Base-by-base conservation (phyloP, 2,797 vertebrate species). In the Mus caroli region DNA sequence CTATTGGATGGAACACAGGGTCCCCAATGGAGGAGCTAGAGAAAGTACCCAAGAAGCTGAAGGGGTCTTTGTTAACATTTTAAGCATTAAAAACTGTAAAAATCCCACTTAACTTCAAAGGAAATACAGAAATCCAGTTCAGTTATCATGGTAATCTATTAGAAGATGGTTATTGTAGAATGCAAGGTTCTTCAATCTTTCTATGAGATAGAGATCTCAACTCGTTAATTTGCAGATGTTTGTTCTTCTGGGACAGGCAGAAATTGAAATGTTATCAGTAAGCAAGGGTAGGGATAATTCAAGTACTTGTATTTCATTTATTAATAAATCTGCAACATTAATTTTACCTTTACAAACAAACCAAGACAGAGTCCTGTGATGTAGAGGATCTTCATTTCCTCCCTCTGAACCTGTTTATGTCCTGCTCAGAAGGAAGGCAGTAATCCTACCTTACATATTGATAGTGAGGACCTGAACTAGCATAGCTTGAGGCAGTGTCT, bases 311-410 rank as follows among this genome's bases (percentile, higher is more conserved):
- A 50, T 85, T 88, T 94, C 46, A 28, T 28, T 91, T 80, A 13
- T 82, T 62, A 46, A 67, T 40, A 88, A 94, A 80, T 58, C 24
- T 31, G 37, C 37, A 62, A 83, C 37, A 22, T 86, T 76, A 67
- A 73, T 83, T 86, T 94, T 62, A 78, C n/a, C 40, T 92, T 92
- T 76, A 76, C 28, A 56, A 88, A 84, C 31, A 86, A 91, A 91
- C 19, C 62, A 52, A 90, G 37, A 64, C 14, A 95, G 31, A 71
- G 46, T 77, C 40, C 37, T 50, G 31, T 4, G n/a, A 37, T 37
- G 34, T 54, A 9, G 31, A 31, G 12, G 14, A 20, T 86, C 7
- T 69, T 40, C 37, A 60, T 69, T 91, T 56, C 34, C 28, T 56
- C n/a, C 22, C 52, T 82, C 34, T 24, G 58, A 46, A 26, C 5